A percentile compares a stretch with the other conserved stretches of the same genome.
These are phyloP conservation scores for Tinea trinotella DNA, from an alignment of 2,888 invertebrate species.

Conservation along the genomic window DNA sequence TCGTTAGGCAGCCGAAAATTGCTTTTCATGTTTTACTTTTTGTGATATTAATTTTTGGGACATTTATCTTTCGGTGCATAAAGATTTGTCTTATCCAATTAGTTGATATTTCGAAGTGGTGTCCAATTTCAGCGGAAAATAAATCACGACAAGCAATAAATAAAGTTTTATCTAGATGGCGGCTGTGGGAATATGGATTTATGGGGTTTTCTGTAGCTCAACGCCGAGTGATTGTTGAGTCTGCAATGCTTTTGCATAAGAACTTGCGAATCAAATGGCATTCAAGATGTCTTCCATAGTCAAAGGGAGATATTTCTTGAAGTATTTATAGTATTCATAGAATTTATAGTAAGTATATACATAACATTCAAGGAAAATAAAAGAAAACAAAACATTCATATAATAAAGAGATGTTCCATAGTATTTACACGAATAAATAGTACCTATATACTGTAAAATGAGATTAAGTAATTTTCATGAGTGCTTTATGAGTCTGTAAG, in stretches of 20 bases:
- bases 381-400: too few relatives aligned
- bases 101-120: constrained; percentile 18
- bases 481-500: too few relatives aligned
- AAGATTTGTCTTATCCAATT: constrained; percentile 13
- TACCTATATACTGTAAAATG: too few relatives aligned
- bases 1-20: too few relatives aligned
- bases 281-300: neutral
- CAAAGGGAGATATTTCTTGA: neutral
- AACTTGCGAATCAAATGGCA: neutral
- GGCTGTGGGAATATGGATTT: constrained; percentile 44
- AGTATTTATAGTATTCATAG: too few relatives aligned
- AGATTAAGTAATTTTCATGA: too few relatives aligned
- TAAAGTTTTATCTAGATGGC: constrained; percentile 49
- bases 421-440: too few relatives aligned
- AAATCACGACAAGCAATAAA: constrained; percentile 47
- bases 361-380: too few relatives aligned
- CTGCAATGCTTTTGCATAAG: neutral
- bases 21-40: too few relatives aligned
- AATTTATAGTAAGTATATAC: too few relatives aligned
- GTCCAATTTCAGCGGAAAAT: constrained; percentile 31
- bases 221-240: constrained; percentile 27
- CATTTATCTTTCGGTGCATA: constrained; percentile 11
- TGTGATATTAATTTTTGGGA: too few relatives aligned
- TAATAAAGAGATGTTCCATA: too few relatives aligned
- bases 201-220: constrained; percentile 39